Evolutionary conservation across 2,888 invertebrate species (phyloP).

Genomic region (Acholoe squamosa): DNA sequence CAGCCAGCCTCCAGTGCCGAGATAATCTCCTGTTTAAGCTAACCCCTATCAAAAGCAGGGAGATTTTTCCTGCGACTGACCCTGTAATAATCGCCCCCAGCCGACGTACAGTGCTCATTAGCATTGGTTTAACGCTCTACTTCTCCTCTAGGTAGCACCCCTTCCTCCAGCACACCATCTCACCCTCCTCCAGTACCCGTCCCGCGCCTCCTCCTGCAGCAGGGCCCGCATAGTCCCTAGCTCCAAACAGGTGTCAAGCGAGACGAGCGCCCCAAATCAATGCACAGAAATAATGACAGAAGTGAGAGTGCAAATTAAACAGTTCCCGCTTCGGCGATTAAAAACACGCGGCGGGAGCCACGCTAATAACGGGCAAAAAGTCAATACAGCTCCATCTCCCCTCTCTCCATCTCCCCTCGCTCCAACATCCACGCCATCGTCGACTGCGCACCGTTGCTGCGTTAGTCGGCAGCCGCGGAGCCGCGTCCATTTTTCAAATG

Average conservation of each 20-base stretch:
- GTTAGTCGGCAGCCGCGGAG: neutral
- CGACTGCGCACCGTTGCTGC: neutral
- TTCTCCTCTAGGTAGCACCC: neutral
- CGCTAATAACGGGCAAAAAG: slow-evolving; percentile 32
- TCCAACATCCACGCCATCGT: neutral
- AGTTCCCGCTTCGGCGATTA: slow-evolving; percentile 43
- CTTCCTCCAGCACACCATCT: neutral
- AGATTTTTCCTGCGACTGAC: neutral
- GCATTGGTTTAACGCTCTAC: neutral
- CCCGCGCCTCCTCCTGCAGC: neutral
- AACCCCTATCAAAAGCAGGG: neutral
- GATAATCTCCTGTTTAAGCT: neutral
- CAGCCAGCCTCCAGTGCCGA: neutral
- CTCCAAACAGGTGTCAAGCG: slow-evolving; percentile 47
- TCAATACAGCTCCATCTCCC: neutral
- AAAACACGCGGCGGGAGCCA: neutral
- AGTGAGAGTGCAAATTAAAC: slow-evolving; percentile 39
- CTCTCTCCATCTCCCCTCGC: neutral
- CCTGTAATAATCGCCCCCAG: neutral
- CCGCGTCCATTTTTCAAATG: slow-evolving; percentile 38
- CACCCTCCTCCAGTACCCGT: neutral
- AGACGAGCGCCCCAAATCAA: slow-evolving; percentile 25
- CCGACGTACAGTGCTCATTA: neutral
- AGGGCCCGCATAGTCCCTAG: neutral
- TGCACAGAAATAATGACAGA: slow-evolving; percentile 36